Base-by-base conservation (phyloP, 1,140 invertebrate genomes). In the Trichonephila clavipes region DNA sequence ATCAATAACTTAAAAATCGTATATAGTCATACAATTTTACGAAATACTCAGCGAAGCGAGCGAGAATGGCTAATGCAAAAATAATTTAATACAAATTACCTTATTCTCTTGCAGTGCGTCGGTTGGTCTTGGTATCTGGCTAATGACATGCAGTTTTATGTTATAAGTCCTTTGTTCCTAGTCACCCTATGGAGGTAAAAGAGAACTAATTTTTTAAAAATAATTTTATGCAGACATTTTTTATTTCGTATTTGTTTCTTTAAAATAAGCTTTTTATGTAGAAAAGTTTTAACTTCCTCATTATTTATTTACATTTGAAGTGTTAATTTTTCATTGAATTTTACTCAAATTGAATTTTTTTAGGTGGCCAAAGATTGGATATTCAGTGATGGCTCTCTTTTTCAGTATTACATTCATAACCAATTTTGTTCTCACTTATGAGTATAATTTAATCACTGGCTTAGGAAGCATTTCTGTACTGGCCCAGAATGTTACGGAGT, bases 81-180 rank as follows among this genome's bases (percentile, higher is more conserved):
- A 19, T 64, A 19, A 18, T 66, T 66, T 69, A 69, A 69, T 44
- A 2, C 51, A 18, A 40, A n/a, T 40, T 51, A 40, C 7, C 51
- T 12, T 51, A 58, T 90, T 40, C 24, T 89, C 88, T 91, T 92
- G 0, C 61, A 94, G 94, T 94, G 94, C 34, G 16, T 88, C 5
- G 40, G 59, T 40, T 93, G 92, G 92, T n/a, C 86, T 44, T 93
- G 92, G 92, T 93, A 93, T 64, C 40, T 93, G 40, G 92, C 92
- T 19, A 88, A 93, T 66, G 92, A 93, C 16, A 93, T 93, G 92
- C 92, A 93, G 59, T 93, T 93, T 88, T 93, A 88, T 88, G 34
- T 93, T n/a, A 58, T 93, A 8, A 72, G 86, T 51, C 51, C 69
- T 40, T 18, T 81, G 2, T 14, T 93, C 40, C 19, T 93, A 2